Evolutionary conservation across 1,140 invertebrate genomes (phyloP).

Genomic region (Drosophila saltans): DNA sequence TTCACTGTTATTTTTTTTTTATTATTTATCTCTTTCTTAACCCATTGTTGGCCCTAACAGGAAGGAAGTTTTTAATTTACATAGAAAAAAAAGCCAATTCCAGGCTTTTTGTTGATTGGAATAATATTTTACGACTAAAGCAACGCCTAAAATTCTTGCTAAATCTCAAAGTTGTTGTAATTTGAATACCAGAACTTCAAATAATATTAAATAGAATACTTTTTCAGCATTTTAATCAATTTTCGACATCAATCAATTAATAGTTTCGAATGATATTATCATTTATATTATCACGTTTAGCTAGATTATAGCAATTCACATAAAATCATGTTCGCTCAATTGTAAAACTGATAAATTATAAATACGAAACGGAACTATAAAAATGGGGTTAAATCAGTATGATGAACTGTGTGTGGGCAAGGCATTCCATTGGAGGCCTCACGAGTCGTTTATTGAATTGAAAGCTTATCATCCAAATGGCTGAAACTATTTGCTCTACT

Average conservation of each 20-base stretch:
- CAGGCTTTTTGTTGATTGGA: no score
- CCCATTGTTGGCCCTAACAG: background rate
- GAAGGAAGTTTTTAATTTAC: background rate
- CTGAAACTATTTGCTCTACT: slow-evolving; percentile 14
- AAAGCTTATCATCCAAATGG: slow-evolving; percentile 34
- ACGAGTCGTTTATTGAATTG: slow-evolving; percentile 1
- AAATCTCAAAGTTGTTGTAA: no score
- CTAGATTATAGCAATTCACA: background rate
- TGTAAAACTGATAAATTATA: background rate
- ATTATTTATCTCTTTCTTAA: background rate
- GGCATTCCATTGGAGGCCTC: slow-evolving; percentile 26
- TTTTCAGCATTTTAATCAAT: no score
- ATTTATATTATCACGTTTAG: background rate
- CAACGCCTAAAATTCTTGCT: no score
- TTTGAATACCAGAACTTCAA: no score
- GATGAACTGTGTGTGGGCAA: background rate
- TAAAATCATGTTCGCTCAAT: background rate
- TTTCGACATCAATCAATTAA: background rate
- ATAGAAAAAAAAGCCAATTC: no score
- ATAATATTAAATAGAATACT: no score
- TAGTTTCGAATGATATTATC: background rate
- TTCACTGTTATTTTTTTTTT: background rate
- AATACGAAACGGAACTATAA: background rate
- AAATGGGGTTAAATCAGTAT: slow-evolving; percentile 14
- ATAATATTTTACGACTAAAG: no score